phyloP scores from a whole-genome alignment of 2,888 invertebrate genomes.

The Carterocephalus palaemon region DNA sequence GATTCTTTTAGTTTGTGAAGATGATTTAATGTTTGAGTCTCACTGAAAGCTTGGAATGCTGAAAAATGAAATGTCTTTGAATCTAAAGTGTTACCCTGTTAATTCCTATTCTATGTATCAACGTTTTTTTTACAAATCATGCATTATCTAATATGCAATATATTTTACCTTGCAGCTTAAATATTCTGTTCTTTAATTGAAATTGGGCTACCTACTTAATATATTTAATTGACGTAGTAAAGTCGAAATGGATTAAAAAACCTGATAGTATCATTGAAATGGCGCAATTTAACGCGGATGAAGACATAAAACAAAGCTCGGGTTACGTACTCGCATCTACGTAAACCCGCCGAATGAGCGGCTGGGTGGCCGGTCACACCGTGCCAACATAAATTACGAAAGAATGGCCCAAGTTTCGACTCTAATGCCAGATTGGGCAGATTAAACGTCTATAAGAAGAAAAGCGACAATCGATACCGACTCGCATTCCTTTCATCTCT shows the following conservation, averaged over 20 bases:
- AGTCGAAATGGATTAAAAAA: conserved; percentile 22
- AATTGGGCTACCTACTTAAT: neutral
- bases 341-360: conserved; percentile 24
- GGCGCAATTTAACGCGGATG: conserved; percentile 25
- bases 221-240: conserved; percentile 18
- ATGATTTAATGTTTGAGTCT: no score
- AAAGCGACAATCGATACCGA: conserved; percentile 44
- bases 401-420: conserved; percentile 68
- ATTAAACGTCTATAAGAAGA: conserved; percentile 59
- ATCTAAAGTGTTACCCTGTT: no score
- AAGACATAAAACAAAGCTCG: conserved; percentile 28
- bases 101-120: no score
- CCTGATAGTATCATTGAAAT: conserved; percentile 25
- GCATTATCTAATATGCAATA: no score
- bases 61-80: no score
- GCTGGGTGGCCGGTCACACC: conserved; percentile 35
- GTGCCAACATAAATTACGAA: conserved; percentile 60
- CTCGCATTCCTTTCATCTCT: conserved; percentile 10
- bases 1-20: no score
- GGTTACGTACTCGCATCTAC: conserved; percentile 24
- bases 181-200: no score
- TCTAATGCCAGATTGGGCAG: conserved; percentile 67
- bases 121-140: no score
- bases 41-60: no score
- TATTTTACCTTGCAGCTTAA: no score